Evolutionary conservation across 2,797 vertebrate genomes (phyloP).

Genomic region (Takifugu rubripes): DNA sequence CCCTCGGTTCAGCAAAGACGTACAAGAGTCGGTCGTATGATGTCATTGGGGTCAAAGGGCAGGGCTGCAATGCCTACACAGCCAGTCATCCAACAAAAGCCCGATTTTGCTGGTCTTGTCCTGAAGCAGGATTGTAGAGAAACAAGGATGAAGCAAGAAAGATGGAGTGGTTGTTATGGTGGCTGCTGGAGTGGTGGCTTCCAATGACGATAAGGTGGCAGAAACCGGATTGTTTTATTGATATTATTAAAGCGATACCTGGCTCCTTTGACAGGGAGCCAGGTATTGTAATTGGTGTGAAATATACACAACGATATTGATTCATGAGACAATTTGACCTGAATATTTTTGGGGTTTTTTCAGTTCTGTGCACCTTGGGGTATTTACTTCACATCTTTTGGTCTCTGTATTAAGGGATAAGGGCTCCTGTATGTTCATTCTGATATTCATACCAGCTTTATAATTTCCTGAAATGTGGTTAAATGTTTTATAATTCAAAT

Average conservation of each 20-base stretch:
- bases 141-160: slow-evolving; percentile 41
- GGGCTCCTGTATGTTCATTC: not conserved
- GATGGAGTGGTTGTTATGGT: slow-evolving; percentile 5
- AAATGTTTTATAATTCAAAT: too few species aligned
- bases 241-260: too few species aligned
- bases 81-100: slow-evolving; percentile 46
- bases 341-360: too few species aligned
- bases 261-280: not conserved
- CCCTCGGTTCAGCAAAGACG: slow-evolving; percentile 55
- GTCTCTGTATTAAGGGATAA: too few species aligned
- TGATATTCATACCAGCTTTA: not conserved
- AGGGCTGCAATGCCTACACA: slow-evolving; percentile 59
- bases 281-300: not conserved
- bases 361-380: too few species aligned
- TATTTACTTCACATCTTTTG: too few species aligned
- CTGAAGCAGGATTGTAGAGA: slow-evolving; percentile 33
- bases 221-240: too few species aligned
- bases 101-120: slow-evolving; percentile 39
- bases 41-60: slow-evolving; percentile 60
- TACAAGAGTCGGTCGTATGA: slow-evolving; percentile 52
- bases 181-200: slow-evolving; percentile 8
- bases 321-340: too few species aligned
- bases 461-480: slow-evolving; percentile 13
- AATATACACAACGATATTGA: too few species aligned
- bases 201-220: too few species aligned